Evolutionary conservation across 37 sponge, comb jelly and placozoan species (phyloP).

Genomic region (Geodia barretti): DNA sequence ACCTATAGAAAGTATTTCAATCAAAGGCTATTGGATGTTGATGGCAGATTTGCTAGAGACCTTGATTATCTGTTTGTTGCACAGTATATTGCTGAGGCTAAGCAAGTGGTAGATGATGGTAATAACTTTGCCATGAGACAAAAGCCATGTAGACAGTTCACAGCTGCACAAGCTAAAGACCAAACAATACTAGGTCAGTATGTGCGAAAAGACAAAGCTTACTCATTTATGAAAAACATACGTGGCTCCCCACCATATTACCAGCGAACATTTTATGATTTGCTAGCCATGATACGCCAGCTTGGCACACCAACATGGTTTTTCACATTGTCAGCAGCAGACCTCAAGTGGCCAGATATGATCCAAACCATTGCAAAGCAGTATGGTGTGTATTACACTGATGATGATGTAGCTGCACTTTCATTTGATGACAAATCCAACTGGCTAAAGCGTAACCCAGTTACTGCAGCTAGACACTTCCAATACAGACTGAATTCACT

Average conservation of each 20-base stretch:
- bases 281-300: conserved; percentile 38
- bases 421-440: conserved; percentile 6
- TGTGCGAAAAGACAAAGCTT: conserved; percentile 29
- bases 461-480: conserved; percentile 38
- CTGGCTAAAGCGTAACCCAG: conserved; percentile 25
- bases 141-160: neutral
- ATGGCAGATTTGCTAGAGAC: no score
- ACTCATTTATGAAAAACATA: conserved; percentile 42
- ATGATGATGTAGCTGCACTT: conserved; percentile 12
- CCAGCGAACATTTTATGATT: conserved; percentile 32
- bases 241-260: conserved; percentile 31
- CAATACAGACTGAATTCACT: conserved; percentile 23
- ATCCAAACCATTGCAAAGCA: conserved; percentile 40
- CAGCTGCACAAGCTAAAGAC: neutral
- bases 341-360: conserved; percentile 51
- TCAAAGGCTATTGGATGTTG: no score
- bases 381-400: conserved; percentile 36
- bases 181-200: neutral
- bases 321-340: conserved; percentile 31
- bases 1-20: no score
- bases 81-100: no score
- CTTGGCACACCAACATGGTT: conserved; percentile 51
- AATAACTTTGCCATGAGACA: no score
- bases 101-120: no score
- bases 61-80: no score